phyloP scores from a whole-genome alignment of 2,113 vertebrate genomes.

The Malurus melanocephalus region DNA sequence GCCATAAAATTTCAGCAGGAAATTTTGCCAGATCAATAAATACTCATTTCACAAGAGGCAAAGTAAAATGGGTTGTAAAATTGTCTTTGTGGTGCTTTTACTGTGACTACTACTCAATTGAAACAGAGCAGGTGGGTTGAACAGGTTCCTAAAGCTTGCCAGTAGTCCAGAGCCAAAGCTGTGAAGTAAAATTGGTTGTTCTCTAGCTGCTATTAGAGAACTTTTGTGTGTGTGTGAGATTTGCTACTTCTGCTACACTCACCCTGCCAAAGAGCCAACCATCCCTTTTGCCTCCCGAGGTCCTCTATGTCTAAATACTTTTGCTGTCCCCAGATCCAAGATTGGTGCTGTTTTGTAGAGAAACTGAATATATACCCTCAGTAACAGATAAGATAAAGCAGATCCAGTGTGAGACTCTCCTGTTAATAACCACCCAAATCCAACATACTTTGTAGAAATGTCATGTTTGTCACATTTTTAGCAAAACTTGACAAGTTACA shows the following conservation, averaged over 20 bases:
- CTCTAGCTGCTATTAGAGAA: neutral
- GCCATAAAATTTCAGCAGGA: neutral
- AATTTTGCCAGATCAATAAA: slow-evolving; percentile 5
- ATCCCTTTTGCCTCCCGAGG: neutral
- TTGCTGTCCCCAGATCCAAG: neutral
- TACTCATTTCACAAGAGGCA: neutral
- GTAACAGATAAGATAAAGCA: neutral
- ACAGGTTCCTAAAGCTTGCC: neutral
- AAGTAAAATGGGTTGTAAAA: slow-evolving; percentile 15
- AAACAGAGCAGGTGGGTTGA: neutral
- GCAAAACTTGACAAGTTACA: slow-evolving; percentile 1
- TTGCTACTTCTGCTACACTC: neutral
- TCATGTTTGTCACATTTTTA: neutral
- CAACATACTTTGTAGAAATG: neutral
- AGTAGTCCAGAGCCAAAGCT: neutral
- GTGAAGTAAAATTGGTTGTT: neutral
- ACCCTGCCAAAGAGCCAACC: neutral
- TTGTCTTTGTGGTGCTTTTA: neutral
- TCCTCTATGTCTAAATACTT: neutral
- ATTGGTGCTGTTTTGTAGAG: neutral
- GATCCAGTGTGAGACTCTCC: neutral
- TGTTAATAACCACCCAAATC: neutral
- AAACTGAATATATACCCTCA: neutral
- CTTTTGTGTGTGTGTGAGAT: neutral
- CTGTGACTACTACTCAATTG: neutral